Evolutionary conservation across 2,797 vertebrate species (phyloP).

Genomic region (Acomys russatus): DNA sequence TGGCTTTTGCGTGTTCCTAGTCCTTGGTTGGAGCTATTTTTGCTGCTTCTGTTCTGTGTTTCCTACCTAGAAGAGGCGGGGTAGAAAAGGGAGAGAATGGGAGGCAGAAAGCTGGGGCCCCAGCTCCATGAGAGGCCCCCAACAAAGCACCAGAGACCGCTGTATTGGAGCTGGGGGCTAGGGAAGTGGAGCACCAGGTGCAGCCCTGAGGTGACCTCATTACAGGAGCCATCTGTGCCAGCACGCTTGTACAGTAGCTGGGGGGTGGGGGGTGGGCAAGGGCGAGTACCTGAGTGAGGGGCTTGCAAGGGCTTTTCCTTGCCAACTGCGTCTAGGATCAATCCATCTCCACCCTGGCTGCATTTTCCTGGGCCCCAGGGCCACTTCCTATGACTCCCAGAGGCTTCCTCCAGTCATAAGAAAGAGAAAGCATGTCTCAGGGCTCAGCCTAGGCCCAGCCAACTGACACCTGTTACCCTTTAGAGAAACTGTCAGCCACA

Average conservation of each 20-base stretch:
- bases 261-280: not conserved
- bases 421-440: not conserved
- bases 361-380: not conserved
- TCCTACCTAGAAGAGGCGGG: not conserved
- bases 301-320: not conserved
- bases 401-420: not conserved
- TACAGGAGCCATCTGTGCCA: constrained; percentile 47
- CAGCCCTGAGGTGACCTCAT: constrained; percentile 66
- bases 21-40: constrained; percentile 34
- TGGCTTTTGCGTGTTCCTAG: constrained; percentile 1
- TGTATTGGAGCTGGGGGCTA: not conserved
- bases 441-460: constrained; percentile 21
- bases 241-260: not conserved
- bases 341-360: not conserved
- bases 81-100: not conserved
- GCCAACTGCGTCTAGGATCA: not conserved
- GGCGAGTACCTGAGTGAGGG: not conserved
- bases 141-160: not conserved
- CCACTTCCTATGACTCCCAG: not conserved
- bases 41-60: not conserved
- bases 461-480: constrained; percentile 78
- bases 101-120: not conserved
- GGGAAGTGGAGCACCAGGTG: constrained; percentile 69
- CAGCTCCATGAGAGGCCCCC: too few species aligned
- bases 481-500: constrained; percentile 78